Base-by-base conservation (phyloP, 2,113 vertebrate genomes). In the Cinclus cinclus region DNA sequence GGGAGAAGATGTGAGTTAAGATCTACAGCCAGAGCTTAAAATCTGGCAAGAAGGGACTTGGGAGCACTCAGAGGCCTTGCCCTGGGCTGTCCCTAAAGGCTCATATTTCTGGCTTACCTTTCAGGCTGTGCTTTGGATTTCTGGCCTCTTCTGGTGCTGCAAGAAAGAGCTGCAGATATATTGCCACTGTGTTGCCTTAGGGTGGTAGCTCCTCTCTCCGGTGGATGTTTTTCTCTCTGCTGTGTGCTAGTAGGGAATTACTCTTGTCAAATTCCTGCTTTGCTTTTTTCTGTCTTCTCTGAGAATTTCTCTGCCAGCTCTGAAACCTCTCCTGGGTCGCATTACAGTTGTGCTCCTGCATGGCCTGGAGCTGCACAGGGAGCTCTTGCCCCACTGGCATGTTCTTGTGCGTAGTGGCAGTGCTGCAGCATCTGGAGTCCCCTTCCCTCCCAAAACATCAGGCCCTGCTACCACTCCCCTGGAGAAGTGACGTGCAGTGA, bases 1-100 rank as follows among this genome's bases (percentile, higher is more conserved):
- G 78, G 71, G 89, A 92, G 78, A 96, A 86, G 92, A 91, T 94
- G 91, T 80, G 84, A 83, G 62, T 88, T 90, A 67, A 90, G 67
- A 85, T 91, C 82, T 93, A 83, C 41, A 75, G 75, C 70, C 81
- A 77, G 92, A 79, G 47, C 76, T 96, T 93, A 77, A 93, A 96
- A 79, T 39, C 88, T 95, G 92, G 46, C n/a, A 52, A 49, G 82
- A 44, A 92, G 25, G 24, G 59, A 64, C 68, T 50, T 82, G 3
- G 25, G 84, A 93, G 67, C 13, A 2, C 52, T 80, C 53, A 15
- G 49, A 70, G 50, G 59, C 63, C 62, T 83, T 7, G 20, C 74
- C 64, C 47, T 42, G 75, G 74, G 37, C 68, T 83, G 68, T 75
- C 90, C 46, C 87, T 69, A 6, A 67, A n/a, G 77, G 35, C 78